Base-by-base conservation (phyloP, 2,797 vertebrate species). In the Enteromius thamalakanensis region DNA sequence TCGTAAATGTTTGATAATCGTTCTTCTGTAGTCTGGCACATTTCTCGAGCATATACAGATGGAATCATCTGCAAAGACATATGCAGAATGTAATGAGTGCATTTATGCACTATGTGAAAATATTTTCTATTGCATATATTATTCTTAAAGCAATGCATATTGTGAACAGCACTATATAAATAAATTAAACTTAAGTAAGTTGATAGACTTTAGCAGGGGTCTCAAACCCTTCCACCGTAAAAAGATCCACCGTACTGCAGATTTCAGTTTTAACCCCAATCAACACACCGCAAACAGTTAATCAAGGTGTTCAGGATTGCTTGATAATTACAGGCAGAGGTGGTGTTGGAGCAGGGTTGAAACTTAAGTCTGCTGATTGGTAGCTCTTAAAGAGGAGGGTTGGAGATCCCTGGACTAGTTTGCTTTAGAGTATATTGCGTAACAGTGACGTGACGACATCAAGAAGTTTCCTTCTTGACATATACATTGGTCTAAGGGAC, bases 1-100 rank as follows among this genome's bases (percentile, higher is more conserved):
- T 93, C 81, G 1, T 19, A 86, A 12, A 90, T 95, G 82, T 87
- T 94, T 45, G 91, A 92, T 88, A 96, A 84, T 76, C 91, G 94
- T 89, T 97, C 93, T 87, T 95, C 92, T 0, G 95, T 96, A 23
- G 92, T 94, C 34, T 95, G 95, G 76, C 95, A 92, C 95, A 96
- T 96, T 92, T 96, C 93, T 87, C 94, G 95, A 83, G 93, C 89
- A 86, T 95, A 97, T 82, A 92, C 93, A 45, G 97, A 97, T 68
- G 96, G 96, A 74, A 91, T 95, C 85, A 96, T 84, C 96, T 98
- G 92, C 82, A 95, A 65, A 64, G 11, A 94, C 71, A 34, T 78
- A 89, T 91, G 86, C 88, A 55, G 37, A 60, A 49, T 34, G 1
- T 64, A 19, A 72, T 76, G 79, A 42, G 45, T 4, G 26, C 42